Conservation (phyloP, 2,888 invertebrate species). For the Onchidella celtica region DNA sequence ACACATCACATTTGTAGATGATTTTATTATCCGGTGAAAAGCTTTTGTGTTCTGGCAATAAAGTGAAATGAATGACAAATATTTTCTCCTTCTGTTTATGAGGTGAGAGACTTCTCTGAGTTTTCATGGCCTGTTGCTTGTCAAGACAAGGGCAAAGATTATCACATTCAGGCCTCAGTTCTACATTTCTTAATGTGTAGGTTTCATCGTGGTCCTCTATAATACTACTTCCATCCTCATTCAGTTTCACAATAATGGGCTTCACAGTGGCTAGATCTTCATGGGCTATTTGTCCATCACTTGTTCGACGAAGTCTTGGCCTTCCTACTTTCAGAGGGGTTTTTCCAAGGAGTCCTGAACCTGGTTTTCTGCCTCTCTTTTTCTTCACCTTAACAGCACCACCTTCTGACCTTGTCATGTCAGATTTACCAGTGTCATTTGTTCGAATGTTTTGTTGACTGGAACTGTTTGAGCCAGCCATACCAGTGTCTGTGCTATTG, state of each 20-base stretch:
- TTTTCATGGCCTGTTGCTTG: neutral
- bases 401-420: neutral
- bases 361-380: neutral
- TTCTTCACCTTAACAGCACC: neutral
- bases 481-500: neutral
- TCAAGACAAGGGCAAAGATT: slow-evolving; percentile 34
- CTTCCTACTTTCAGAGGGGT: slow-evolving; percentile 6
- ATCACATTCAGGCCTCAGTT: slow-evolving; percentile 34
- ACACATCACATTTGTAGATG: slow-evolving; percentile 82
- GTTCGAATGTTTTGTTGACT: neutral
- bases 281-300: neutral
- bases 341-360: neutral
- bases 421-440: neutral
- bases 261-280: neutral
- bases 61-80: slow-evolving; percentile 37
- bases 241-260: slow-evolving; percentile 32
- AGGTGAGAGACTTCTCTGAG: too few species aligned
- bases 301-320: neutral
- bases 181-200: slow-evolving; percentile 7
- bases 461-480: neutral
- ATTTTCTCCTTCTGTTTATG: neutral
- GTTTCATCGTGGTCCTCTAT: slow-evolving; percentile 49
- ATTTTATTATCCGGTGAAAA: slow-evolving; percentile 24
- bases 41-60: slow-evolving; percentile 46
- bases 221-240: slow-evolving; percentile 27